phyloP scores from a whole-genome alignment of 2,888 invertebrate species.

The Galerucella nymphaeae region DNA sequence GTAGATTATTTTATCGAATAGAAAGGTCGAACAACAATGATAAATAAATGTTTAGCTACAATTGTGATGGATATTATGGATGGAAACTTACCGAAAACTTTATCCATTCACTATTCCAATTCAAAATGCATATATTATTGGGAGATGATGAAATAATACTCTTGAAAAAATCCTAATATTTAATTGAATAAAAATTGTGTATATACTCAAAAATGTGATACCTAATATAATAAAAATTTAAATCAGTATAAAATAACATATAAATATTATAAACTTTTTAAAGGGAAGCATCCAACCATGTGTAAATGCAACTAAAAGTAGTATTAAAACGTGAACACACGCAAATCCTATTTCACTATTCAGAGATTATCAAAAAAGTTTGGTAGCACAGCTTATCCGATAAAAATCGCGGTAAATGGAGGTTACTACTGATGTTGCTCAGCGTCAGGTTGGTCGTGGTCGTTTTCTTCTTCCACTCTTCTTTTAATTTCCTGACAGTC shows the following conservation, averaged over 20 bases:
- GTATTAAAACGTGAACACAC: too few relatives aligned
- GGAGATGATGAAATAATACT: not conserved
- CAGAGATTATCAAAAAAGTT: too few relatives aligned
- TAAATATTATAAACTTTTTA: not conserved
- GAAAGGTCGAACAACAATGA: too few relatives aligned
- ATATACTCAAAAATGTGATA: not conserved
- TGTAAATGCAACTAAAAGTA: not conserved
- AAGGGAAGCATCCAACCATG: not conserved
- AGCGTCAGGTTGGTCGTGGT: not conserved
- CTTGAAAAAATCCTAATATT: not conserved
- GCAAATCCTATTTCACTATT: not conserved
- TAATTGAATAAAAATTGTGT: conserved; percentile 1
- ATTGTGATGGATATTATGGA: too few relatives aligned
- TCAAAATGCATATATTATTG: not conserved
- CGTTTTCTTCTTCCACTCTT: not conserved
- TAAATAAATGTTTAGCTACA: too few relatives aligned
- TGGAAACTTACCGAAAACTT: too few relatives aligned
- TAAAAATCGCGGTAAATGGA: not conserved
- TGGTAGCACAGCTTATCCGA: too few relatives aligned
- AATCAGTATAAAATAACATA: not conserved
- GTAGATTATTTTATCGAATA: too few relatives aligned
- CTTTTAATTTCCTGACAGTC: conserved; percentile 23
- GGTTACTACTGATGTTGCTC: not conserved
- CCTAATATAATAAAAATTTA: not conserved
- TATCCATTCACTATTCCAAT: too few relatives aligned